phyloP scores from a whole-genome alignment of 1,140 invertebrate species.

The Probaryconus sp. region DNA sequence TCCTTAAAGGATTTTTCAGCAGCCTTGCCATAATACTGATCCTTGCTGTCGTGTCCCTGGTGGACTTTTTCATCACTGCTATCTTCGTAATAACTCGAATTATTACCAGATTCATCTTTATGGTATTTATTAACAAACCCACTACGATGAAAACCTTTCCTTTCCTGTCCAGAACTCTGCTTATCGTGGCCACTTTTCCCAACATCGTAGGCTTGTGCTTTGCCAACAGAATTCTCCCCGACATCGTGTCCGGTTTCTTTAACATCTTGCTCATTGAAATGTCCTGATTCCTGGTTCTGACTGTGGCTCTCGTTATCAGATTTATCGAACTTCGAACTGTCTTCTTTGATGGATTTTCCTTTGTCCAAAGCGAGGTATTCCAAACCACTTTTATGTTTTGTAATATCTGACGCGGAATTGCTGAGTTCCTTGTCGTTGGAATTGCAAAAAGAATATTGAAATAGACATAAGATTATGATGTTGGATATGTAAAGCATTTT shows the following conservation, averaged over 20 bases:
- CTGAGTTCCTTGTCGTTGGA: not conserved
- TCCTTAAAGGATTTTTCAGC: slow-evolving; percentile 76
- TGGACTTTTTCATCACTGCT: slow-evolving; percentile 80
- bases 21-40: slow-evolving; percentile 77
- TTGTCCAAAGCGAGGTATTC: slow-evolving; percentile 41
- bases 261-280: slow-evolving; percentile 52
- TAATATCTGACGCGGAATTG: slow-evolving; percentile 16
- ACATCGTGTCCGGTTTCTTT: slow-evolving; percentile 54
- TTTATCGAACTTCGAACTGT: slow-evolving; percentile 27
- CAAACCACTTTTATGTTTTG: slow-evolving; percentile 34
- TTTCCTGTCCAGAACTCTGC: slow-evolving; percentile 69
- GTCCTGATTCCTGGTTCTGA: slow-evolving; percentile 42
- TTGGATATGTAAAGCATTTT: too few relatives aligned
- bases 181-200: slow-evolving; percentile 51
- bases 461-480: slow-evolving; percentile 6
- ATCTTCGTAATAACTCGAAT: slow-evolving; percentile 82
- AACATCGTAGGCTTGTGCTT: slow-evolving; percentile 43
- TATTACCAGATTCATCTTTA: slow-evolving; percentile 83
- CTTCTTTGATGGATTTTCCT: slow-evolving; percentile 35
- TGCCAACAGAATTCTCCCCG: slow-evolving; percentile 47
- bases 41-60: slow-evolving; percentile 76
- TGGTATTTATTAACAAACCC: slow-evolving; percentile 83
- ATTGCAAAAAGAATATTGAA: slow-evolving; percentile 13
- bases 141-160: slow-evolving; percentile 82
- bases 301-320: slow-evolving; percentile 42